Conservation (phyloP, 2,113 vertebrate species). For the Tenebrosternarchus preto region DNA sequence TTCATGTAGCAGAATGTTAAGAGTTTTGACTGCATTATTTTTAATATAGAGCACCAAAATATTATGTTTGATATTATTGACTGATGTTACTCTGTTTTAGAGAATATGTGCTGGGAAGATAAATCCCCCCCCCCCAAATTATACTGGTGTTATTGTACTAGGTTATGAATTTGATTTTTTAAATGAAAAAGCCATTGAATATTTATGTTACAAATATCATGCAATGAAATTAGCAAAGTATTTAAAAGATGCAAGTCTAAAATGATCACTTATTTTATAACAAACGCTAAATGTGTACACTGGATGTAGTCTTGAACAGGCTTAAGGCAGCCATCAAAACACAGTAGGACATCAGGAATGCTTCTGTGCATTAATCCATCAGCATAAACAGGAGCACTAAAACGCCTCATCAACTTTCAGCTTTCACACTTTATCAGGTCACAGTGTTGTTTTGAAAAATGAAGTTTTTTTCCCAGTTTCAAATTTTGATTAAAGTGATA, state of each 20-base stretch:
- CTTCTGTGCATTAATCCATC: slow-evolving; percentile 64
- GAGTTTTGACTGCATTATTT: background rate
- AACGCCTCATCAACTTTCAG: slow-evolving; percentile 5
- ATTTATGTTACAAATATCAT: background rate
- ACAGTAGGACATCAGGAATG: slow-evolving; percentile 70
- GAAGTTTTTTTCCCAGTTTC: background rate
- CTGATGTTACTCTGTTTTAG: background rate
- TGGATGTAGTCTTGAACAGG: slow-evolving; percentile 49
- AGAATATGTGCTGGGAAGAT: background rate
- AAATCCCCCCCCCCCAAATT: too few relatives aligned
- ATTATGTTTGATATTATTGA: background rate
- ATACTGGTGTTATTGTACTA: background rate
- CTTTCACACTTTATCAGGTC: background rate
- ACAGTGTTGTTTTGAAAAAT: background rate
- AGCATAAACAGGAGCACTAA: slow-evolving; percentile 60
- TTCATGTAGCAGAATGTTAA: too few relatives aligned
- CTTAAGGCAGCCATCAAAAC: slow-evolving; percentile 60
- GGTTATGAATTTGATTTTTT: background rate
- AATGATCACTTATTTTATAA: background rate
- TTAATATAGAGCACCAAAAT: background rate
- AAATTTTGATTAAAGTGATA: background rate
- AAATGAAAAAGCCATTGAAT: background rate
- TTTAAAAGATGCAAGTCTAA: background rate
- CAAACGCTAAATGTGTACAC: slow-evolving; percentile 24
- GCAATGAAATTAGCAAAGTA: background rate